phyloP scores from a whole-genome alignment of 2,113 vertebrate genomes.

The Girardinichthys multiradiatus region DNA sequence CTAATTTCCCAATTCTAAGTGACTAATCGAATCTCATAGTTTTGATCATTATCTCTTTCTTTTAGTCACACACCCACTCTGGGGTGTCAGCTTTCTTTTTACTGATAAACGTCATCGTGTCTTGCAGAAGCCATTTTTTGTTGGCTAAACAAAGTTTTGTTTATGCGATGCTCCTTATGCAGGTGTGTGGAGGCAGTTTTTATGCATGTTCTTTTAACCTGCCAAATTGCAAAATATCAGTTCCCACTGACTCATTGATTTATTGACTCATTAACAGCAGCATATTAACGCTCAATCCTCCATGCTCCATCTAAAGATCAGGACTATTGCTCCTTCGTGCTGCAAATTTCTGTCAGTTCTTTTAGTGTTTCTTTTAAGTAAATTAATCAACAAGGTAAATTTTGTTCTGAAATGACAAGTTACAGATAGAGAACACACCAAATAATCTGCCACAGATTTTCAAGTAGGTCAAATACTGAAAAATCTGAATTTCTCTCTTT shows the following conservation, averaged over 20 bases:
- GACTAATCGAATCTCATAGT: constrained; percentile 58
- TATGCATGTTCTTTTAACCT: background rate
- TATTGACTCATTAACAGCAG: constrained; percentile 42
- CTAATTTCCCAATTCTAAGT: constrained; percentile 46
- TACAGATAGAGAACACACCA: too few relatives aligned
- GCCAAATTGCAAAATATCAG: constrained; percentile 6
- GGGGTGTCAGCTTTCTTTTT: constrained; percentile 7
- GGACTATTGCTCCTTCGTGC: constrained; percentile 37
- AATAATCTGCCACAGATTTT: background rate
- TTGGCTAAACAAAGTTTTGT: background rate
- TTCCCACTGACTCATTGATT: constrained; percentile 19
- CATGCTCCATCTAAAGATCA: constrained; percentile 11
- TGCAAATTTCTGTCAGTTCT: background rate
- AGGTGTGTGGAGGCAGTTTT: constrained; percentile 5
- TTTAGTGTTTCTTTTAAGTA: background rate
- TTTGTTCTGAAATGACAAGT: background rate
- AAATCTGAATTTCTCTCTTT: too few relatives aligned
- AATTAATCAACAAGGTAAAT: background rate
- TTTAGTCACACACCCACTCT: constrained; percentile 34
- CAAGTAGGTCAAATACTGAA: too few relatives aligned
- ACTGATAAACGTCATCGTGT: constrained; percentile 5
- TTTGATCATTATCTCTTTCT: constrained; percentile 2
- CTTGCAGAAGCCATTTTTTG: background rate
- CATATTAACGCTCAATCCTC: constrained; percentile 28
- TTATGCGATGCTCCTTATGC: constrained; percentile 19